Evolutionary conservation across 2,888 invertebrate genomes (phyloP).

Genomic region (Andrena trimmerana): DNA sequence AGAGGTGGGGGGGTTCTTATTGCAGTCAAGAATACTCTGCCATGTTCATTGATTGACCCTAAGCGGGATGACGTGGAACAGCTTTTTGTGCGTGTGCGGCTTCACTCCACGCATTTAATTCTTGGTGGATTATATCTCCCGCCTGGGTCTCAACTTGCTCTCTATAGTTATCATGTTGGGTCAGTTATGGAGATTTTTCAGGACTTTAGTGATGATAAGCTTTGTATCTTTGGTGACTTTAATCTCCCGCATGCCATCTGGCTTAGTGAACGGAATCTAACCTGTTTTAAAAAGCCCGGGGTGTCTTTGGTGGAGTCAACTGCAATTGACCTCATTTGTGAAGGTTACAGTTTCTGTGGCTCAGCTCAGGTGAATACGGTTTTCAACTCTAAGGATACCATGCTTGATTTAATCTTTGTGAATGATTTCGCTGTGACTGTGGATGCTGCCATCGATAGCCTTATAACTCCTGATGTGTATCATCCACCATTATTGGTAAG

Average conservation of each 20-base stretch:
- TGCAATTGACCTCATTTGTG: background rate
- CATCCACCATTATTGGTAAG: no score
- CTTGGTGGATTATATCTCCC: no score
- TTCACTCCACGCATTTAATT: no score
- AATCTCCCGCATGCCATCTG: background rate
- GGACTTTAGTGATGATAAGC: background rate
- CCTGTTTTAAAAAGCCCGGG: background rate
- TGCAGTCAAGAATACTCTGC: background rate
- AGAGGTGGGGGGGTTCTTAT: no score
- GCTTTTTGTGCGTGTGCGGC: no score
- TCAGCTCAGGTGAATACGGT: background rate
- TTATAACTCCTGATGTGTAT: no score
- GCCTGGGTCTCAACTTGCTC: no score
- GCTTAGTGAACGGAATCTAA: background rate
- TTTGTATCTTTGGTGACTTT: no score
- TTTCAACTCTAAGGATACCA: background rate
- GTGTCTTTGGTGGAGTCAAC: background rate
- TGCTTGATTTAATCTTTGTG: background rate
- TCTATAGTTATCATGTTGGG: no score
- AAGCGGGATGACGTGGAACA: background rate
- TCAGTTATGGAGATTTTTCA: background rate
- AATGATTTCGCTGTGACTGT: background rate
- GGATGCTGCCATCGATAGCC: no score
- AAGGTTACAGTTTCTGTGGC: background rate
- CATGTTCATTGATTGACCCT: background rate